phyloP scores from a whole-genome alignment of 2,113 vertebrate genomes.

The Struthidea cinerea region DNA sequence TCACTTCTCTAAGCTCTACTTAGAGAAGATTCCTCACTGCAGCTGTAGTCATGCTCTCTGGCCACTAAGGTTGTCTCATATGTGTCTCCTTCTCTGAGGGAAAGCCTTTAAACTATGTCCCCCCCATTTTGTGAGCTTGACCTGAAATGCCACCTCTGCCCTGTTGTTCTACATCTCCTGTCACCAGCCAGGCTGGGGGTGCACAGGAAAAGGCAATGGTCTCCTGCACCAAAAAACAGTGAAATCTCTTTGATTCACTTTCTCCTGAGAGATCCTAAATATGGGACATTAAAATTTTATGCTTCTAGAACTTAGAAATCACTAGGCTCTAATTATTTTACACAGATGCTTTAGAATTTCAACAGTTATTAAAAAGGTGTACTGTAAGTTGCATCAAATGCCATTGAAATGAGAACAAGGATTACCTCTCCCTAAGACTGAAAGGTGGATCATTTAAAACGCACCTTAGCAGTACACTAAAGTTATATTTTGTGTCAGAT shows the following conservation, averaged over 20 bases:
- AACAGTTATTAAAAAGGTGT: background rate
- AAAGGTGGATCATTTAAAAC: background rate
- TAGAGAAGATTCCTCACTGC: background rate
- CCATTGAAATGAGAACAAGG: background rate
- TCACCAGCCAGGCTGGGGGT: background rate
- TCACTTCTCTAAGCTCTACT: background rate
- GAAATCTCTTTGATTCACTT: background rate
- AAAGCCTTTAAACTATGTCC: background rate
- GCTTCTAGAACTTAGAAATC: background rate
- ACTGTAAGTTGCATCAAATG: background rate
- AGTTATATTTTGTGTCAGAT: background rate
- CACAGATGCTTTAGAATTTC: background rate
- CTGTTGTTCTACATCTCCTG: background rate
- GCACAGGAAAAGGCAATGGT: background rate
- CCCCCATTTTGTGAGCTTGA: background rate
- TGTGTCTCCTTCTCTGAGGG: background rate
- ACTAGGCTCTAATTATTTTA: background rate
- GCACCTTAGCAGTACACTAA: background rate
- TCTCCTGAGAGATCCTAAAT: background rate
- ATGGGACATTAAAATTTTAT: background rate
- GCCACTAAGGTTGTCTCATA: background rate
- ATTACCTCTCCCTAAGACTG: background rate
- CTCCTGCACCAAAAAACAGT: fast-evolving
- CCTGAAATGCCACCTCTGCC: background rate
- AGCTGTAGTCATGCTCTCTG: background rate